Evolutionary conservation across 1,140 invertebrate genomes (phyloP).

Genomic region (Cyclargus thomasi): DNA sequence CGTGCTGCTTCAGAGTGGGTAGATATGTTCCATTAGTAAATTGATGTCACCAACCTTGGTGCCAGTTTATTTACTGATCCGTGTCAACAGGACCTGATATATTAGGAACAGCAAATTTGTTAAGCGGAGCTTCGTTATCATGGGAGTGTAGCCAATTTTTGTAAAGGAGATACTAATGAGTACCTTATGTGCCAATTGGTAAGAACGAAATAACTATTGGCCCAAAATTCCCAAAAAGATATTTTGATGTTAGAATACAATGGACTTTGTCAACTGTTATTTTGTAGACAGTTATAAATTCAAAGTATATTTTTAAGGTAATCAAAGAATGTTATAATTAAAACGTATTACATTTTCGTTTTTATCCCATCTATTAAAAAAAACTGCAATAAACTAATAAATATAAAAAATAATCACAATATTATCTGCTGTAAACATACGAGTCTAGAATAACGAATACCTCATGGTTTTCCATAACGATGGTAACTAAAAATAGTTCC

Average conservation of each 20-base stretch:
- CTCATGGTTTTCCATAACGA: not conserved
- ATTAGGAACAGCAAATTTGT: not conserved
- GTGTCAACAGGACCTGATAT: not conserved
- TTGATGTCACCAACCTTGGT: not conserved
- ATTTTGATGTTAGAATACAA: too few species aligned
- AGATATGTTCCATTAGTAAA: constrained; percentile 6
- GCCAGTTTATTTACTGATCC: not conserved
- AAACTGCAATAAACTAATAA: too few species aligned
- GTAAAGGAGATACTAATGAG: not conserved
- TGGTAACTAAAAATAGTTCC: not conserved
- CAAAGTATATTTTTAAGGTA: too few species aligned
- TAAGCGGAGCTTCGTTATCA: not conserved
- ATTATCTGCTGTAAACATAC: not conserved
- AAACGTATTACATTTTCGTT: too few species aligned
- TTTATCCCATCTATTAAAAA: too few species aligned
- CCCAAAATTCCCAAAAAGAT: too few species aligned
- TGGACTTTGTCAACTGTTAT: too few species aligned
- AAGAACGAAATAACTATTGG: too few species aligned
- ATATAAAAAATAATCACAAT: too few species aligned
- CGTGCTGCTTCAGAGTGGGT: not conserved
- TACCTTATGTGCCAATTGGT: too few species aligned
- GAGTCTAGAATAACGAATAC: not conserved
- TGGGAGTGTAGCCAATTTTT: not conserved
- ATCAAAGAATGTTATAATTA: too few species aligned
- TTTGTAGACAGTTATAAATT: too few species aligned